phyloP scores from a whole-genome alignment of 2,113 vertebrate species.

The Corvus hawaiiensis region DNA sequence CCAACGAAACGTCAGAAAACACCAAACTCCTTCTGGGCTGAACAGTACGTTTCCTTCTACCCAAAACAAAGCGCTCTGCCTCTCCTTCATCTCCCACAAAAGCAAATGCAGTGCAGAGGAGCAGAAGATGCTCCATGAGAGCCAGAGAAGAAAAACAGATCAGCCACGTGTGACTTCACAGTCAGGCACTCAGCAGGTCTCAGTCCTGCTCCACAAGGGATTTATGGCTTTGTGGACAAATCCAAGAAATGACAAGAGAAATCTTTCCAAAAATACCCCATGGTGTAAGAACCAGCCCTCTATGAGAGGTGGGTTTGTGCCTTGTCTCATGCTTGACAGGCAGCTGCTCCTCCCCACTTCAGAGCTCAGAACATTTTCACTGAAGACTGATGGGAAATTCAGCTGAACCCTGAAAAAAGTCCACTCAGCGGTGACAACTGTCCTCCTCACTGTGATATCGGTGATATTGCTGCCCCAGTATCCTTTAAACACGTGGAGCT shows the following conservation, averaged over 20 bases:
- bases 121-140: background rate
- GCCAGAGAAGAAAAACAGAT: background rate
- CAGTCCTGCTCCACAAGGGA: background rate
- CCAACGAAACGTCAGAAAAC: background rate
- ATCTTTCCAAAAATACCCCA: background rate
- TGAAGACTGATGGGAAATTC: background rate
- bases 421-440: background rate
- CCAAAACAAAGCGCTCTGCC: background rate
- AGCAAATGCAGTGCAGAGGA: background rate
- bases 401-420: background rate
- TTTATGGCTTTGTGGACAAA: background rate
- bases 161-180: background rate
- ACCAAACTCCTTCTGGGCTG: background rate
- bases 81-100: background rate
- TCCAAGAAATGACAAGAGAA: background rate
- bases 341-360: background rate
- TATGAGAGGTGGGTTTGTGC: background rate
- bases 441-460: background rate
- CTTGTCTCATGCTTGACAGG: background rate
- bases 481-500: background rate
- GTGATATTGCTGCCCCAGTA: background rate
- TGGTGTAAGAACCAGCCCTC: background rate
- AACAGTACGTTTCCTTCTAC: background rate
- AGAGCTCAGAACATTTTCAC: background rate
- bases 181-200: background rate